Base-by-base conservation (phyloP, 2,797 vertebrate species). In the Florisuga fusca region DNA sequence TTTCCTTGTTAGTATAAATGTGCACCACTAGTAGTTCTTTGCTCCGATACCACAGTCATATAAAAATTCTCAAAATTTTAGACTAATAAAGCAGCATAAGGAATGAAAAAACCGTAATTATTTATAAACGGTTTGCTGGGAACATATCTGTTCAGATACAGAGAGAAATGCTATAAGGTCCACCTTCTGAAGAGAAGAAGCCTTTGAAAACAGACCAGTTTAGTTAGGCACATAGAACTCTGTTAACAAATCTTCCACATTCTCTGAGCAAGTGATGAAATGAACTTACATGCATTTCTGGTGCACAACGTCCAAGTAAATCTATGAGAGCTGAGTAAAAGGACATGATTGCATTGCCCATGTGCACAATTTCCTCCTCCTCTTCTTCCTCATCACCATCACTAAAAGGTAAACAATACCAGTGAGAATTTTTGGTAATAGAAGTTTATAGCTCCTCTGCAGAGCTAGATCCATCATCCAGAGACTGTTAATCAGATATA, bases 271-370 rank as follows among this genome's bases (percentile, higher is more conserved):
- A 83, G 57, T n/a, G 53, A 77, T 23, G 13, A 63, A 68, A 64
- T 12, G 69, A 69, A 98, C 99, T 95, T 97, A 99, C 99, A 34
- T 99, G 99, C 98, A 99, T 98, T 98, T 99, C 99, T 63, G 99
- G 99, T 72, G 99, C 99, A 91, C 99, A 99, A 45, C 99, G 99
- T 82, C 99, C 99, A 96, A 99, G 97, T 62, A 99, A 98, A 96
- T 99, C 99, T 72, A 99, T 99, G 66, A 99, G 99, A 13, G 99
- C 99, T 3, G 99, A 99, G 95, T 99, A 99, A 97, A 99, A 99
- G 5, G 99, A 99, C 99, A 99, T 99, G 89, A 99, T 99, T 69
- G 99, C 99, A 61, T 99, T 99, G 93, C 99, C 99, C 99, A 99
- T 99, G 95, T 99, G 99, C 45, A 99, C 99, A 57, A 99, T 98